Base-by-base conservation (phyloP, 1,140 invertebrate genomes). In the Drosophila carrolli region DNA sequence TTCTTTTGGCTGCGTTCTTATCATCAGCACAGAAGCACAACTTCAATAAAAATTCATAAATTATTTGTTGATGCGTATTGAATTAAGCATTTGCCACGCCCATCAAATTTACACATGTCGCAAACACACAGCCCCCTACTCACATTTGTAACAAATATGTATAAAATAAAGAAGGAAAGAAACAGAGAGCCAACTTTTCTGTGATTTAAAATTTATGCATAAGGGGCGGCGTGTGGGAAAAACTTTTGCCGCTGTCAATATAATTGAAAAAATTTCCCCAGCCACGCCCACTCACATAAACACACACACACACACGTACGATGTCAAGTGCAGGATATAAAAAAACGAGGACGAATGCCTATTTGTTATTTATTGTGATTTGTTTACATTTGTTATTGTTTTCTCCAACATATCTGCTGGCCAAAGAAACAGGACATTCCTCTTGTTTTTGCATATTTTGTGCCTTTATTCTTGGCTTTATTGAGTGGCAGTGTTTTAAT, bases 401-500 rank as follows among this genome's bases (percentile, higher is more conserved):
- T 14, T 32, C 1, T 16, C 7, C 37, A 55, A 55, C 37, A n/a
- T 40, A n/a, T 55, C 29, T 60, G 73, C 10, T 63, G 73, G 78
- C 73, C 77, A 77, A 63, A 63, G 51, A 6, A 55, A 55, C 50
- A 48, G 54, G 35, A 41, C 10, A 40, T 61, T 43, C 40, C 61
- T 55, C 14, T 35, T 23, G 51, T 53, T 40, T 53, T 46, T 75
- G 71, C 60, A 71, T 71, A 65, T 63, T 48, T 56, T 54, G 19
- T 41, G 14, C 59, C 29, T 9, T 27, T 43, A 6, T 48, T 62
- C 47, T 19, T 35, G 16, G 37, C 37, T 27, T 43, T 55, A 66
- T 66, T 75, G 73, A 75, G 53, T 75, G 71, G 35, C 73, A 65
- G 48, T 29, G 43, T 68, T 76, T 76, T 50, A 76, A 76, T 76